Evolutionary conservation across 2,113 vertebrate genomes (phyloP).

Genomic region (Xenopus borealis): DNA sequence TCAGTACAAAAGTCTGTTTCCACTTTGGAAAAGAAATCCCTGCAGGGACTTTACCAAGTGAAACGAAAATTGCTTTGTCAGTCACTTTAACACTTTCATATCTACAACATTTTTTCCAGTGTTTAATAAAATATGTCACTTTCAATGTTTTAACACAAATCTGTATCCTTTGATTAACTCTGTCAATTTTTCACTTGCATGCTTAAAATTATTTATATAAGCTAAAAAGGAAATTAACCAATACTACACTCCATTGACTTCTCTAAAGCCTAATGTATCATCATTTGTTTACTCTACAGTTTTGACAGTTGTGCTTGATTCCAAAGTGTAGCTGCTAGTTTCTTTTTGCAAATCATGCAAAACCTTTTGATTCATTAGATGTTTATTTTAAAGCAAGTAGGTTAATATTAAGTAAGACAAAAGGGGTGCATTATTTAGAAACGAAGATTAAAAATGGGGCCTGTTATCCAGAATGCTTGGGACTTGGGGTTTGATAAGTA

Average conservation of each 20-base stretch:
- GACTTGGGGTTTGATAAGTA: too few relatives aligned
- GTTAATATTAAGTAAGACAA: too few relatives aligned
- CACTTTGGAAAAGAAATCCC: neutral
- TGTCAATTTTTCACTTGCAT: conserved; percentile 8
- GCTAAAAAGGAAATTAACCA: conserved; percentile 37
- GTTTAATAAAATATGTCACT: conserved; percentile 14
- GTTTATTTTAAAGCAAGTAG: too few relatives aligned
- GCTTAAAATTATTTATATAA: conserved; percentile 29
- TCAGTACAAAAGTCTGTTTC: neutral
- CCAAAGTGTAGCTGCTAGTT: neutral
- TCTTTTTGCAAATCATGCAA: too few relatives aligned
- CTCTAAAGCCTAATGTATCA: conserved; percentile 26
- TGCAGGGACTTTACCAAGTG: neutral
- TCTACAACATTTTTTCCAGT: neutral
- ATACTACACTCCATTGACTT: conserved; percentile 32
- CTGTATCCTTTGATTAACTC: conserved; percentile 1
- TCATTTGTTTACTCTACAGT: conserved; percentile 23
- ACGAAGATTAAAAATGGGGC: too few relatives aligned
- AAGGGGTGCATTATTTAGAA: too few relatives aligned
- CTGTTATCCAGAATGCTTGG: too few relatives aligned
- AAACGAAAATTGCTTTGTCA: conserved; percentile 1
- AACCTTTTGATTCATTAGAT: too few relatives aligned
- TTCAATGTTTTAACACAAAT: conserved; percentile 19
- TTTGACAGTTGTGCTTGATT: conserved; percentile 29
- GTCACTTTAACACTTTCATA: neutral